phyloP scores from a whole-genome alignment of 2,113 vertebrate species.

The Colossoma macropomum region DNA sequence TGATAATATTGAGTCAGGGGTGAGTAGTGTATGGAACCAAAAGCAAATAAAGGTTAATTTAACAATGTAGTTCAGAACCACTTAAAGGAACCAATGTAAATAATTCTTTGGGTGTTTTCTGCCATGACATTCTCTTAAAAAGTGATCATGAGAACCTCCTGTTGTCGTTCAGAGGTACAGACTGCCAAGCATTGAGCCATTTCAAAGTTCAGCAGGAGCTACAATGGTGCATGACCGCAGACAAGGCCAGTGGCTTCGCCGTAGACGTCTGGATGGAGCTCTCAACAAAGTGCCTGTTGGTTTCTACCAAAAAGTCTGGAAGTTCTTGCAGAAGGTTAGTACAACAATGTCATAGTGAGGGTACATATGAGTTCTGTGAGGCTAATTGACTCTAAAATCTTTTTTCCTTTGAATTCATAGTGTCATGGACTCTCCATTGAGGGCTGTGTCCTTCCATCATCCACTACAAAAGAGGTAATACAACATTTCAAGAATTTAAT shows the following conservation, averaged over 20 bases:
- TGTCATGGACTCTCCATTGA: slow-evolving; percentile 95
- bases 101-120: not conserved
- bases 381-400: not conserved
- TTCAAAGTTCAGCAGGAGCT: slow-evolving; percentile 65
- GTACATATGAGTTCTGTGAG: not conserved
- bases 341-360: not conserved
- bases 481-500: not conserved
- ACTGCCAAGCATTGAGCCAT: slow-evolving; percentile 70
- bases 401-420: slow-evolving; percentile 67
- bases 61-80: not conserved
- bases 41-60: not conserved
- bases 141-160: not conserved
- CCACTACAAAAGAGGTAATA: slow-evolving; percentile 92
- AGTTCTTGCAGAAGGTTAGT: slow-evolving; percentile 91
- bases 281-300: slow-evolving; percentile 93
- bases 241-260: slow-evolving; percentile 93
- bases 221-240: slow-evolving; percentile 75
- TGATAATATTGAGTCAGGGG: slow-evolving; percentile 52
- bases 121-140: not conserved
- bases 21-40: slow-evolving; percentile 31
- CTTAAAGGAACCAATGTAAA: not conserved
- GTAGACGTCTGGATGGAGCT: slow-evolving; percentile 91
- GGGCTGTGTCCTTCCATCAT: slow-evolving; percentile 92
- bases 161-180: slow-evolving; percentile 67
- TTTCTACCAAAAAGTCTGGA: slow-evolving; percentile 98